Percentiles rank a stretch among this genome's conserved stretches.
phyloP scores from a whole-genome alignment of 1,140 invertebrate species.

The Ladona fulva region DNA sequence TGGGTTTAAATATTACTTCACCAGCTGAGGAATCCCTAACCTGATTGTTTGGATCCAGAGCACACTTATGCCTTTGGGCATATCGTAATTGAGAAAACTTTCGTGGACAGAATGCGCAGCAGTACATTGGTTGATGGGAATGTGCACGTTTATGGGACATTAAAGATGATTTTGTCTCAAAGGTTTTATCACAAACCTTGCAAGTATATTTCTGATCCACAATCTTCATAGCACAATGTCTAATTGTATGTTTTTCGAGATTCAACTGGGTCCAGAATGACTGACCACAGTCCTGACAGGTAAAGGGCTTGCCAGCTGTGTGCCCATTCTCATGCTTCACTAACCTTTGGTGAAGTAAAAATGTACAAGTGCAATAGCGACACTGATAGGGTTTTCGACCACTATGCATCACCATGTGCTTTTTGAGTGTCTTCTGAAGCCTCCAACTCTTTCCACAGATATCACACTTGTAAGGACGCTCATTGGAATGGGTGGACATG shows the following conservation, averaged over 20 bases:
- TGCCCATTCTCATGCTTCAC: neutral
- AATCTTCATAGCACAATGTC: neutral
- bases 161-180: neutral
- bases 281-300: neutral
- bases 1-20: neutral
- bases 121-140: neutral
- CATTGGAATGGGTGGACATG: neutral
- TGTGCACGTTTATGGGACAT: neutral
- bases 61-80: neutral
- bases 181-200: neutral
- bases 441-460: conserved; percentile 29
- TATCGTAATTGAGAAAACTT: neutral
- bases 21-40: neutral
- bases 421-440: conserved; percentile 41
- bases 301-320: neutral
- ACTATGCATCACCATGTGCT: conserved; percentile 42
- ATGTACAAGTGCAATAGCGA: conserved; percentile 34
- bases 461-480: conserved; percentile 17
- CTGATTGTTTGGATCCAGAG: neutral
- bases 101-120: neutral
- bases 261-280: neutral
- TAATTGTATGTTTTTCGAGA: neutral
- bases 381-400: conserved; percentile 45
- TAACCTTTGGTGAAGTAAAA: neutral
- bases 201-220: neutral